Evolutionary conservation across 1,140 invertebrate species (phyloP).

Genomic region (Drosophila neocordata): DNA sequence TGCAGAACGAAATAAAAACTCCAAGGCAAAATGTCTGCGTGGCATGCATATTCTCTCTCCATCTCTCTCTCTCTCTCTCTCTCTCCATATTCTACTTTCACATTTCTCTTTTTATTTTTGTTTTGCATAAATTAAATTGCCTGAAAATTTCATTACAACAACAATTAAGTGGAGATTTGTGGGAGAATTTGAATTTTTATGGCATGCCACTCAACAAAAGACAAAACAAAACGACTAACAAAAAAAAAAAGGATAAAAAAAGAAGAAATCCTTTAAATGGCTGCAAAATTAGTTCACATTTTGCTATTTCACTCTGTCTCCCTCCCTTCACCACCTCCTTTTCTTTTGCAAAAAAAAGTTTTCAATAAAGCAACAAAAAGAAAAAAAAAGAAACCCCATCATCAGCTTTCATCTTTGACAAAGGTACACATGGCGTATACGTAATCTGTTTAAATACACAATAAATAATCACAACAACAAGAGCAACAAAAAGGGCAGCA

Average conservation of each 20-base stretch:
- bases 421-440: constrained; percentile 48
- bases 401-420: constrained; percentile 11
- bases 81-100: constrained; percentile 5
- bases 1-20: constrained; percentile 66
- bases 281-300: background rate
- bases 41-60: constrained; percentile 47
- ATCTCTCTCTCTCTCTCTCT: no score
- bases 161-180: constrained; percentile 58
- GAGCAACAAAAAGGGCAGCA: constrained; percentile 23
- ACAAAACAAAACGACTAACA: background rate
- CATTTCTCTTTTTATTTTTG: constrained; percentile 4
- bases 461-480: constrained; percentile 62
- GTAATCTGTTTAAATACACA: constrained; percentile 79
- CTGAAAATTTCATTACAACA: constrained; percentile 57
- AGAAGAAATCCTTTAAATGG: constrained; percentile 2
- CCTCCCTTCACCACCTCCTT: background rate
- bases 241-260: background rate
- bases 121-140: constrained; percentile 59
- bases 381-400: constrained; percentile 2
- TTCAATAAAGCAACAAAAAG: constrained; percentile 1
- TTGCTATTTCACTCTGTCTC: background rate
- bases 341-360: background rate
- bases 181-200: constrained; percentile 54
- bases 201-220: constrained; percentile 11
- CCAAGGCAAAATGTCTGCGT: constrained; percentile 57